Percentiles rank a stretch among this genome's conserved stretches.
Conservation (phyloP, 2,113 vertebrate species). For the Neoarius graeffei region DNA sequence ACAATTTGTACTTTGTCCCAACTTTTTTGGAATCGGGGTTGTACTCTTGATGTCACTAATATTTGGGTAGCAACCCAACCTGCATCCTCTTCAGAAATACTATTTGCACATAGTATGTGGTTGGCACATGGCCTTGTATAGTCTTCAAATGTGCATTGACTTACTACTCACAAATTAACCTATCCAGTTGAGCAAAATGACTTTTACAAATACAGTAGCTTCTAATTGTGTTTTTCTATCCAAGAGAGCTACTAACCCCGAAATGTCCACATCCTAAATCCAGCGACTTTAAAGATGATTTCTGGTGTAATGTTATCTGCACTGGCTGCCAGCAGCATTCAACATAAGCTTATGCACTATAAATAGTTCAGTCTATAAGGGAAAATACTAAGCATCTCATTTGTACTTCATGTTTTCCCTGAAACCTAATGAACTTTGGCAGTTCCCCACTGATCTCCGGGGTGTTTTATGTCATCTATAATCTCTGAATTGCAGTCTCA, state of each 20-base stretch:
- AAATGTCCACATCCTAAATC: background rate
- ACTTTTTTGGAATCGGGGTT: no score
- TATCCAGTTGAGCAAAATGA: background rate
- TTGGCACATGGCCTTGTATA: background rate
- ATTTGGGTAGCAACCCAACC: background rate
- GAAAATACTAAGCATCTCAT: constrained; percentile 12
- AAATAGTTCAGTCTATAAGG: constrained; percentile 6
- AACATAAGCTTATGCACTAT: background rate
- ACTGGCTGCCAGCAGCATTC: background rate
- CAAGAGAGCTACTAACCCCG: background rate
- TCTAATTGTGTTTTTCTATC: background rate
- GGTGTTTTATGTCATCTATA: constrained; percentile 18
- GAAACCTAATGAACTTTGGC: constrained; percentile 15
- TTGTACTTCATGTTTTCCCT: constrained; percentile 21
- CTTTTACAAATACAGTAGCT: background rate
- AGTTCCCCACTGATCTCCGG: constrained; percentile 11
- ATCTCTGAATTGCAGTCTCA: background rate
- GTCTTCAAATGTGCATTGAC: background rate
- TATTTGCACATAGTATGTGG: background rate
- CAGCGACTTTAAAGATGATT: background rate
- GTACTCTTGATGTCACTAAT: background rate
- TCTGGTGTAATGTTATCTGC: background rate
- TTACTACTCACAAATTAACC: background rate
- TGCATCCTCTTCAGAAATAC: background rate
- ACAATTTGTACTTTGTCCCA: no score